phyloP scores from a whole-genome alignment of 2,888 invertebrate genomes.

The Criorhina ranunculi region DNA sequence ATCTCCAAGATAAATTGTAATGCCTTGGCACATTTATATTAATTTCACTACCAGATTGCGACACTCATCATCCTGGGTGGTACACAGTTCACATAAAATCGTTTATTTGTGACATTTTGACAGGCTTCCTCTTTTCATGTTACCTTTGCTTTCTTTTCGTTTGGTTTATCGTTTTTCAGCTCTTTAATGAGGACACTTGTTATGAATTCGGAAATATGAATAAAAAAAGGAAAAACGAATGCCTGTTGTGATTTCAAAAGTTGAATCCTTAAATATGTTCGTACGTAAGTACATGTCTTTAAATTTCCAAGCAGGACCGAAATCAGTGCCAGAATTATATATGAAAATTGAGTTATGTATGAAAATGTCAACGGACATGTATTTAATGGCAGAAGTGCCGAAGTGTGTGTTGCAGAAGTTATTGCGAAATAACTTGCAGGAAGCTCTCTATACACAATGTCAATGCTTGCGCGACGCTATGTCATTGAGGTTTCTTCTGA shows the following conservation, averaged over 20 bases:
- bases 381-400: too few species aligned
- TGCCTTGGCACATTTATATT: conserved; percentile 48
- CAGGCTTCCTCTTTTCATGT: conserved; percentile 45
- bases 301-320: conserved; percentile 44
- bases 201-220: conserved; percentile 43
- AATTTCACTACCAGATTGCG: conserved; percentile 50
- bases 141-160: conserved; percentile 3
- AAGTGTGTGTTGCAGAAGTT: too few species aligned
- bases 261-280: conserved; percentile 28
- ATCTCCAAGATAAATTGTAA: conserved; percentile 42
- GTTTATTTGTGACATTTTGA: conserved; percentile 64
- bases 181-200: neutral
- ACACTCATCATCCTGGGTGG: conserved; percentile 39
- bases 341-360: too few species aligned
- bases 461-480: too few species aligned
- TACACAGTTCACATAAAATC: conserved; percentile 61
- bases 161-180: conserved; percentile 9
- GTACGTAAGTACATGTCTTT: conserved; percentile 1
- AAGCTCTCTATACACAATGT: too few species aligned
- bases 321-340: too few species aligned
- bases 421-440: too few species aligned
- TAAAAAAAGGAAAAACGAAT: conserved; percentile 30
- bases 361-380: too few species aligned
- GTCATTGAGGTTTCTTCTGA: too few species aligned
- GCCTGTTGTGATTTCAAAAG: conserved; percentile 48